These are phyloP conservation scores for Athene noctua DNA, from an alignment of 2,113 vertebrate species.

Conservation along the genomic window DNA sequence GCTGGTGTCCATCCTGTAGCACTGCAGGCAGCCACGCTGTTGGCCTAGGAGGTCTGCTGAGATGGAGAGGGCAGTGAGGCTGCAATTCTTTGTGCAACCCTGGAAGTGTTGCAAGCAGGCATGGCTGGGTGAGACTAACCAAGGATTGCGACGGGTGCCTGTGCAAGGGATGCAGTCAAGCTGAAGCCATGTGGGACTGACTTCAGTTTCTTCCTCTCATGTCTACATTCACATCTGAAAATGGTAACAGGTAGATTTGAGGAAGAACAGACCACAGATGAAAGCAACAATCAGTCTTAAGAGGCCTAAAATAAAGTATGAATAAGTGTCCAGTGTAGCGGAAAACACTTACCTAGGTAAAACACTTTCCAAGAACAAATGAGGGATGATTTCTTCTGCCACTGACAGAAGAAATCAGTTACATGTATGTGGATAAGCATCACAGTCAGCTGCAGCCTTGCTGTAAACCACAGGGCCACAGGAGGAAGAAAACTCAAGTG, in stretches of 20 bases:
- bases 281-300: not conserved
- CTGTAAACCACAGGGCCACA: not conserved
- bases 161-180: not conserved
- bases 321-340: not conserved
- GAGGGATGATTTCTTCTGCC: not conserved
- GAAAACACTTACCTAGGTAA: not conserved
- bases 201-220: not conserved
- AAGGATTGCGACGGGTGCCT: fast-evolving
- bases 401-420: not conserved
- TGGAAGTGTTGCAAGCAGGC: not conserved
- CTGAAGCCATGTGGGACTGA: not conserved
- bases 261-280: not conserved
- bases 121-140: fast-evolving
- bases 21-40: not conserved
- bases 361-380: not conserved
- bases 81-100: not conserved
- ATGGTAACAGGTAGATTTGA: not conserved
- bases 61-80: not conserved
- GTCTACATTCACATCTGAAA: not conserved
- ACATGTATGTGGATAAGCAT: not conserved
- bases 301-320: not conserved
- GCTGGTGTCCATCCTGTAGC: not conserved
- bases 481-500: not conserved
- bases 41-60: not conserved
- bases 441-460: not conserved